Evolutionary conservation across 2,888 invertebrate species (phyloP).

Genomic region (Plagiodera versicolora): DNA sequence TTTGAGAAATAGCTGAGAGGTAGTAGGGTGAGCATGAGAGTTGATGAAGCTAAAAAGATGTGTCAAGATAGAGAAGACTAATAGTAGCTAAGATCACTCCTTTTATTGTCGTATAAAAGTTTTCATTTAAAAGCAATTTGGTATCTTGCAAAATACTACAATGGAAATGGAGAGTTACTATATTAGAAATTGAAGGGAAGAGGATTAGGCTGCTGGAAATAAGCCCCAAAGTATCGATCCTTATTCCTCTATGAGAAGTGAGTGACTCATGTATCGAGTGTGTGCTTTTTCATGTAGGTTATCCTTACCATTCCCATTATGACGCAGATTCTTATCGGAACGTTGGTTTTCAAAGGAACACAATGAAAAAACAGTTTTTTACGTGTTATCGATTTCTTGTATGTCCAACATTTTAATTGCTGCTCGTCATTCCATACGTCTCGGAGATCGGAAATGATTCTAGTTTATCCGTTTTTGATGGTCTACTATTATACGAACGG

Average conservation of each 20-base stretch:
- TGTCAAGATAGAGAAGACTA: slow-evolving; percentile 41
- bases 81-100: slow-evolving; percentile 37
- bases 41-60: slow-evolving; percentile 40
- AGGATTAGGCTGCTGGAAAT: background rate
- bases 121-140: slow-evolving; percentile 30
- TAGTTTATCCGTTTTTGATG: background rate
- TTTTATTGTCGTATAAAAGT: slow-evolving; percentile 35
- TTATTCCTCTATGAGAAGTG: background rate
- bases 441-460: background rate
- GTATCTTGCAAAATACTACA: slow-evolving; percentile 18
- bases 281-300: background rate
- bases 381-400: background rate
- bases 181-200: background rate
- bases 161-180: slow-evolving; percentile 11
- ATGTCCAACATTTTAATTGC: background rate
- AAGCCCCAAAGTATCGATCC: background rate
- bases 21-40: slow-evolving; percentile 35
- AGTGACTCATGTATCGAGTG: background rate
- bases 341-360: background rate
- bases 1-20: slow-evolving; percentile 40
- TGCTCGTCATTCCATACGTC: background rate
- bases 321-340: background rate
- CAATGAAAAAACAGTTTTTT: background rate
- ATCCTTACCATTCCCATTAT: background rate
- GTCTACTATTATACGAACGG: background rate